Evolutionary conservation across 2,888 invertebrate genomes (phyloP), one percentile per base, ranked within the genome.

Genomic region (Escarpia spicata): DNA sequence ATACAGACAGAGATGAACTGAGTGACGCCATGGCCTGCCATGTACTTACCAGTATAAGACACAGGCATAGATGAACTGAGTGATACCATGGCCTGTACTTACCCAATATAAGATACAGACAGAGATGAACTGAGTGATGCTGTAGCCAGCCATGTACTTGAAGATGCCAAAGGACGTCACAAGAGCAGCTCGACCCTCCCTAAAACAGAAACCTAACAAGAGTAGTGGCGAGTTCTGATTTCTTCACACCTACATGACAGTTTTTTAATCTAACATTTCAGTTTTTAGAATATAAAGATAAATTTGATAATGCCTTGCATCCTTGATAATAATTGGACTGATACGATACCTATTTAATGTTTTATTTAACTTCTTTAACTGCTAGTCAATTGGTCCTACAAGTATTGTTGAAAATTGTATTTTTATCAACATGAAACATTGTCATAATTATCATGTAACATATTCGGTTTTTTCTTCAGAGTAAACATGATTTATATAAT

Each of bases 141-240:
- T 98, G 97, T 98, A 98, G 94, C 98, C 97, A 93, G 98, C 98
- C 98, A 98, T 98, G 96, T 98, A 98, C 96, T 98, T 98, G 97
- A 98, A 98, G 93, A 98, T 98, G 6, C 98, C 98, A 96, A 98
- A 98, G 91, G 98, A 98, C 0, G 98, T 98, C 93, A 98, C 98
- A 94, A 99, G 97, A 0, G 98, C 98, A 95, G 98, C 98, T 9
- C 98, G 97, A 4, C 97, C 97, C 94, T 97, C 97, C 93, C 97
- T 96, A 92, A 0, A 93, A 92, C n/a, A 75, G 75, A 75, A 15
- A 75, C 0, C 26, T 75, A 19, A 75, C 75, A 75, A 75, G 75
- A 26, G 3, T 75, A 75, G 75, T 26, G 26, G 26, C 75, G 75
- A 6, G 52, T 52, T 52, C 12, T 12, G 26, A 75, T 26, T 75